phyloP scores from a whole-genome alignment of 2,888 invertebrate genomes.

The Dascillus cervinus region DNA sequence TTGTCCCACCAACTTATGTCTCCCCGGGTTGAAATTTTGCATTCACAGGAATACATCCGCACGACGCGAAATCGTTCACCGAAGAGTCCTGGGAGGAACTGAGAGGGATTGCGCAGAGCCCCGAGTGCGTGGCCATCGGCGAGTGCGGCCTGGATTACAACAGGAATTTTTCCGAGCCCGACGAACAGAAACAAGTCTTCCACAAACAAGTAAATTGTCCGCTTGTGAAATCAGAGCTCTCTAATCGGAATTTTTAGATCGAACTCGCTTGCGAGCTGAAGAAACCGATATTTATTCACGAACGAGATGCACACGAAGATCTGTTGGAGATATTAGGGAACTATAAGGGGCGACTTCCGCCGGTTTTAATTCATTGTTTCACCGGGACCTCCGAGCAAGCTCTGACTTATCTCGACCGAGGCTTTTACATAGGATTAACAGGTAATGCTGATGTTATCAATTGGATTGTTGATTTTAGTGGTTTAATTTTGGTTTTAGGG shows the following conservation, averaged over 20 bases:
- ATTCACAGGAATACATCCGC: conserved; percentile 74
- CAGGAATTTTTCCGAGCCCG: conserved; percentile 87
- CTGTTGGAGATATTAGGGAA: conserved; percentile 63
- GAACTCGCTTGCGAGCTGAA: conserved; percentile 78
- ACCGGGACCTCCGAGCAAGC: conserved; percentile 84
- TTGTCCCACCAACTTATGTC: too few species aligned
- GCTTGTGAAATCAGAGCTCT: background rate
- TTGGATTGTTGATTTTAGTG: conserved; percentile 3
- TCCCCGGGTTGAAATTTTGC: too few species aligned
- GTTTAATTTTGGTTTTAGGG: conserved; percentile 42
- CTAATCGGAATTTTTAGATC: conserved; percentile 47
- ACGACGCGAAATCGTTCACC: conserved; percentile 81
- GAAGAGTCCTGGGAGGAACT: conserved; percentile 75
- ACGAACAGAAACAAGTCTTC: conserved; percentile 78
- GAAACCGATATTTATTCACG: conserved; percentile 86
- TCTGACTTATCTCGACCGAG: conserved; percentile 70
- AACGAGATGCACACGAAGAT: conserved; percentile 85
- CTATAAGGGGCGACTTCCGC: conserved; percentile 53
- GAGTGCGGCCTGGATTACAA: conserved; percentile 94
- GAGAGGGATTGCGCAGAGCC: conserved; percentile 65
- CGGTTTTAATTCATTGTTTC: conserved; percentile 85
- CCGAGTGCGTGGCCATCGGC: conserved; percentile 88
- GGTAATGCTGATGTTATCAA: conserved; percentile 48
- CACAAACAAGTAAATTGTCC: conserved; percentile 61
- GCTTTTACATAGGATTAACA: conserved; percentile 78